Conservation (phyloP, 2,797 vertebrate species). For the Botia kubotai region DNA sequence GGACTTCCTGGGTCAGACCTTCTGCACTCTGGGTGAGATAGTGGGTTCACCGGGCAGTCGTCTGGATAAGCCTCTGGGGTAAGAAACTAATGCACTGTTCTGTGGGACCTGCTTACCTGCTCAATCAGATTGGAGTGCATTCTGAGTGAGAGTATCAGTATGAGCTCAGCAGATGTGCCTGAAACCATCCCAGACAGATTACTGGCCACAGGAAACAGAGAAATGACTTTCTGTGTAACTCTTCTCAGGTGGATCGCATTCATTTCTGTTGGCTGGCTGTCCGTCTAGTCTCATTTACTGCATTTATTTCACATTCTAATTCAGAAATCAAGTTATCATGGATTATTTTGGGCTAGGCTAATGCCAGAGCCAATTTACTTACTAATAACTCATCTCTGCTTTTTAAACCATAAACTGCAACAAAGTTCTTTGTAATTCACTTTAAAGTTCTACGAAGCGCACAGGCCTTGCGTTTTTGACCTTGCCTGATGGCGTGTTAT, state of each 20-base stretch:
- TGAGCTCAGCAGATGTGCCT: slow-evolving; percentile 12
- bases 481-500: neutral
- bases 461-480: slow-evolving; percentile 8
- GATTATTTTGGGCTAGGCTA: neutral
- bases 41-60: slow-evolving; percentile 92
- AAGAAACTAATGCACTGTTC: slow-evolving; percentile 68
- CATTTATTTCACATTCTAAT: neutral
- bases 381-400: slow-evolving; percentile 4
- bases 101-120: slow-evolving; percentile 28
- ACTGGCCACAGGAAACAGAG: neutral
- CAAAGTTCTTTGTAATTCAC: neutral
- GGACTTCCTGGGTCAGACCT: slow-evolving; percentile 94
- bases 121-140: slow-evolving; percentile 22
- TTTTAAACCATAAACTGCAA: neutral
- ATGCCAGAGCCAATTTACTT: neutral
- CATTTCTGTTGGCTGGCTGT: neutral
- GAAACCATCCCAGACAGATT: slow-evolving; percentile 17
- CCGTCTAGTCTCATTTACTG: neutral
- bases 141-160: slow-evolving; percentile 17
- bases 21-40: slow-evolving; percentile 94
- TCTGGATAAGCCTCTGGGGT: slow-evolving; percentile 91
- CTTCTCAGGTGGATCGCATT: neutral
- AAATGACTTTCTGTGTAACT: slow-evolving; percentile 1
- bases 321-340: neutral
- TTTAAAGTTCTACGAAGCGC: neutral